These are phyloP conservation scores for Eulemur mongoz DNA, from an alignment of 2,797 vertebrate genomes.

Conservation along the genomic window DNA sequence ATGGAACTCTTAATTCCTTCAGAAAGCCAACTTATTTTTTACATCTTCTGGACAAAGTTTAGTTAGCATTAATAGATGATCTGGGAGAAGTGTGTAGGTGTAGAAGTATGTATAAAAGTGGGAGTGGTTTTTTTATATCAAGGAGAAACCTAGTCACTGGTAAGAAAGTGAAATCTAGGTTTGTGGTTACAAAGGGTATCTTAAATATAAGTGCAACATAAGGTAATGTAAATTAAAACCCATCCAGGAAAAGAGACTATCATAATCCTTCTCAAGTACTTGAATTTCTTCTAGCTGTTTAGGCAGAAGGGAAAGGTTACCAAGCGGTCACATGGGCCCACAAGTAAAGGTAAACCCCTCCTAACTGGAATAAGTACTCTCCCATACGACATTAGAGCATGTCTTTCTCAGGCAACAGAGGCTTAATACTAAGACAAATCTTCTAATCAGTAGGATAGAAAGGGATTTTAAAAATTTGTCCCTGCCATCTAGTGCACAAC, in stretches of 20 bases:
- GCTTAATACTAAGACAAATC: constrained; percentile 14
- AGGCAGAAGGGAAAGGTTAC: constrained; percentile 47
- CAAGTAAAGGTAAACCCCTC: neutral
- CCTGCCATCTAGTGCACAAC: constrained; percentile 2
- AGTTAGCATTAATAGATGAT: neutral
- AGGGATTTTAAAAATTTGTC: neutral
- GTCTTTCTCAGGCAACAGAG: constrained; percentile 13
- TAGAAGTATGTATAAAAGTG: neutral
- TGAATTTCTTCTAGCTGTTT: constrained; percentile 30
- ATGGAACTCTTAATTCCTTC: neutral
- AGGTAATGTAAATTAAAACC: constrained; percentile 50
- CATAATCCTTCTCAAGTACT: constrained; percentile 46
- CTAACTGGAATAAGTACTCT: neutral
- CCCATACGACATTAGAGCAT: neutral
- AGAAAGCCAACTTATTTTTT: constrained; percentile 4
- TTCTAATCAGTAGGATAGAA: constrained; percentile 7
- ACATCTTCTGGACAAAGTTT: neutral
- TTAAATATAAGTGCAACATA: constrained; percentile 42
- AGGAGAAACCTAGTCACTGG: neutral
- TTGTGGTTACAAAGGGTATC: constrained; percentile 12
- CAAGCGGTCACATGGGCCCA: neutral
- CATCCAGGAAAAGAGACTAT: neutral
- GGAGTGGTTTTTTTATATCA: neutral
- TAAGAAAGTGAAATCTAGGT: constrained; percentile 28
- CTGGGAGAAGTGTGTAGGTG: neutral